Base-by-base conservation (phyloP, 2,888 invertebrate species). In the Gryllus longicercus region DNA sequence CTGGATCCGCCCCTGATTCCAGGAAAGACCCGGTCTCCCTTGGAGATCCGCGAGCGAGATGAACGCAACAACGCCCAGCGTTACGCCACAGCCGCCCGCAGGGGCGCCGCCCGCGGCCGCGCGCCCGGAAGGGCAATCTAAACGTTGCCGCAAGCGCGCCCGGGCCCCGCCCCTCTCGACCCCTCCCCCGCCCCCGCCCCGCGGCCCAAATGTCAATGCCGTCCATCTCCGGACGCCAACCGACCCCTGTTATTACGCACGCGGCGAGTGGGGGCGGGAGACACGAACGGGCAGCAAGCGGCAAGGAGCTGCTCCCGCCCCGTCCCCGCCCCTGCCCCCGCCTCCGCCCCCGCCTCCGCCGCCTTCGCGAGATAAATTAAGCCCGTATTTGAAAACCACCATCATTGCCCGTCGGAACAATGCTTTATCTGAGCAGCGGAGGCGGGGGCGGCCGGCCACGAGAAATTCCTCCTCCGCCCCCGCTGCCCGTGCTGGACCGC, bases 211-310 rank as follows among this genome's bases (percentile, higher is more conserved):
- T 63, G 63, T 63, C 63, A 63, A 63, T 63, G 63, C n/a, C 63
- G 63, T 63, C 63, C 63, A 63, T 63, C 63, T 63, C 63, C 63
- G n/a, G 63, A 18, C n/a, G 63, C 14, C 63, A n/a, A 18, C n/a
- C 63, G 63, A 63, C 63, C 63, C 63, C 63, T 63, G 63, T 63
- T 63, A 63, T 63, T 63, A 63, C 63, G 63, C 63, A 63, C 63
- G 63, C 8, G 63, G 63, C 63, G 63, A 0, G 63, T 3, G 16
- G 38, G 63, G 63, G 63, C 63, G n/a, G n/a, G 63, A 63, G 63
- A 63, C 16, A 63, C 38, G 63, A 63, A n/a, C 16, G 63, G n/a
- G 63, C 38, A 38, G 38, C 38, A 38, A 38, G 38, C 38, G 38
- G 14, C 63, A 63, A 63, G 63, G 63, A 63, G 63, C 63, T n/a